Evolutionary conservation across 2,797 vertebrate genomes (phyloP), one percentile per base, ranked within the genome.

Genomic region (Buphagus erythrorhynchus): DNA sequence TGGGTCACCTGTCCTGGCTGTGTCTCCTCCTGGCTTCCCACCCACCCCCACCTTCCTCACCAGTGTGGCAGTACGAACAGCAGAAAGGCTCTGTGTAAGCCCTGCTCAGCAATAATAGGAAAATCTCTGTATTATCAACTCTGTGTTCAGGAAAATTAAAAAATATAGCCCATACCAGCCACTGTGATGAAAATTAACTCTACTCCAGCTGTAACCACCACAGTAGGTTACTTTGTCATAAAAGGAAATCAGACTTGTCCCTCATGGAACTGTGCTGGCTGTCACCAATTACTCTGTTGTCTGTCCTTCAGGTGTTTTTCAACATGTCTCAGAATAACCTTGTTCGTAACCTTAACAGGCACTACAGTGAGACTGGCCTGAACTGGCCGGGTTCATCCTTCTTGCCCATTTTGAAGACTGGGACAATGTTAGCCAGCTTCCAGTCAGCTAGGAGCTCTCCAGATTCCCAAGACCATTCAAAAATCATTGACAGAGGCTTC

Each of bases 11-110:
- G 48, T 33, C 29, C 38, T 7, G 3, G 13, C 22, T 38, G 11
- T 65, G n/a, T 29, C 19, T 38, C 24, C 49, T 45, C 25, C 29
- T 20, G 31, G 2, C 4, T n/a, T 73, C 21, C 29, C 21, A 15
- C 7, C 20, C 8, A 46, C 3, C 5, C 14, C 10, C 25, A 67
- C 5, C 5, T 5, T 33, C 29, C 29, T 31, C 35, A 21, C 5
- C 33, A 40, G 3, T 2, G 6, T 46, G 25, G 7, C 10, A 19
- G 10, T 16, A 40, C 1, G 2, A 19, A 11, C 10, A 52, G 29
- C 25, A 31, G 4, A 66, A 45, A 33, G 20, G 16, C 3, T 73
- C 38, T 52, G 5, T 40, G 46, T 25, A 31, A 40, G 11, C 3
- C 16, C 11, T 40, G 6, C 8, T 54, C 17, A 7, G 20, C 14